Conservation (phyloP, 1,140 invertebrate species). For the Diploscapter pachys region DNA sequence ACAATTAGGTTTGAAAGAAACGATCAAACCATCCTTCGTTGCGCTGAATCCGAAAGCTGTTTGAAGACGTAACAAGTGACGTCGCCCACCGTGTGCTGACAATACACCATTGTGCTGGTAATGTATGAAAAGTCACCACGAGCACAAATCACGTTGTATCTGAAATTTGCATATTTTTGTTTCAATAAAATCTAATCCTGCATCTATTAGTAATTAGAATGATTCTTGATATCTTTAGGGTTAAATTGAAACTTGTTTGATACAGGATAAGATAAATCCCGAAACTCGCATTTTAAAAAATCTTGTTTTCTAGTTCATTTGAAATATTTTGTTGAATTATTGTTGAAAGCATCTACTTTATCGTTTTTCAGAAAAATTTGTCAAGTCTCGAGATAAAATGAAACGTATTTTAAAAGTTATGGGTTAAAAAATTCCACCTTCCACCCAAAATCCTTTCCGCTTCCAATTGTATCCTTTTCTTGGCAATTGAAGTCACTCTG, state of each 20-base stretch:
- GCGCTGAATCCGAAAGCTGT: slow-evolving; percentile 15
- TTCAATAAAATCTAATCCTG: neutral
- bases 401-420: neutral
- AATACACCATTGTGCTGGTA: slow-evolving; percentile 36
- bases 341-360: no score
- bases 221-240: neutral
- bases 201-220: neutral
- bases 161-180: slow-evolving; percentile 11
- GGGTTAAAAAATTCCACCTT: slow-evolving; percentile 9
- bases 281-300: neutral
- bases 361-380: no score
- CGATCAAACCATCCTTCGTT: no score
- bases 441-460: slow-evolving; percentile 25
- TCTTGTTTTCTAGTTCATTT: no score
- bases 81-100: slow-evolving; percentile 37
- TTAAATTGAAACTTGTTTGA: neutral
- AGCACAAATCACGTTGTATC: slow-evolving; percentile 41
- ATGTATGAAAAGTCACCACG: slow-evolving; percentile 41
- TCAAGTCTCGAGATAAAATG: neutral
- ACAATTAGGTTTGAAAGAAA: no score
- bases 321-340: no score
- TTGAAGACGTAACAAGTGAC: slow-evolving; percentile 43
- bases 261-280: neutral
- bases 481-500: slow-evolving; percentile 29
- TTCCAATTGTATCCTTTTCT: slow-evolving; percentile 27